phyloP scores from a whole-genome alignment of 1,140 invertebrate genomes.

The Nixonia krombeini region DNA sequence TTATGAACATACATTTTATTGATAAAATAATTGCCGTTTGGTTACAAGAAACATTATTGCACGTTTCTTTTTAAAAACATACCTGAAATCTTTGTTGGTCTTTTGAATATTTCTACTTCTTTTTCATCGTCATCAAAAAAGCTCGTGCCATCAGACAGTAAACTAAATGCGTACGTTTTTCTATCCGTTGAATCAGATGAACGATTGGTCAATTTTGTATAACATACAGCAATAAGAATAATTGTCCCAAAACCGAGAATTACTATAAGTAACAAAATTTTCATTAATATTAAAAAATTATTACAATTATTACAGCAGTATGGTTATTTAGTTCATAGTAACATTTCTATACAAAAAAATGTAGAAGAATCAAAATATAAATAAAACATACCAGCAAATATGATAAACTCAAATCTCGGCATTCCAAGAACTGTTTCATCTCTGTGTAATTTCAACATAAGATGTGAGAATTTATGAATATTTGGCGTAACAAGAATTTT shows the following conservation, averaged over 20 bases:
- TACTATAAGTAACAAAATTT: no score
- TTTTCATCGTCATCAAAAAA: constrained; percentile 76
- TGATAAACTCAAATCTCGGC: constrained; percentile 81
- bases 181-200: constrained; percentile 58
- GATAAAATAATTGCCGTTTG: neutral
- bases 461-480: constrained; percentile 59
- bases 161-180: constrained; percentile 65
- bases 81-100: constrained; percentile 54
- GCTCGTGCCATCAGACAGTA: constrained; percentile 61
- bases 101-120: constrained; percentile 76
- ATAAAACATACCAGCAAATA: constrained; percentile 76
- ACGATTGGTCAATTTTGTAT: constrained; percentile 63
- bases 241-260: constrained; percentile 44
- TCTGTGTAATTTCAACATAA: constrained; percentile 78
- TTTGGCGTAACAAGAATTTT: constrained; percentile 72
- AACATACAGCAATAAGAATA: constrained; percentile 51
- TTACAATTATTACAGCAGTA: no score
- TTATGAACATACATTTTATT: no score
- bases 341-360: constrained; percentile 11
- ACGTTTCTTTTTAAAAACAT: constrained; percentile 4
- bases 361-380: no score
- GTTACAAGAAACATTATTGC: neutral
- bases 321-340: no score
- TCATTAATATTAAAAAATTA: no score
- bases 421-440: constrained; percentile 80